Percentiles rank a stretch among this genome's conserved stretches.
Conservation (phyloP, 2,113 vertebrate species). For the Leucopsar rothschildi region DNA sequence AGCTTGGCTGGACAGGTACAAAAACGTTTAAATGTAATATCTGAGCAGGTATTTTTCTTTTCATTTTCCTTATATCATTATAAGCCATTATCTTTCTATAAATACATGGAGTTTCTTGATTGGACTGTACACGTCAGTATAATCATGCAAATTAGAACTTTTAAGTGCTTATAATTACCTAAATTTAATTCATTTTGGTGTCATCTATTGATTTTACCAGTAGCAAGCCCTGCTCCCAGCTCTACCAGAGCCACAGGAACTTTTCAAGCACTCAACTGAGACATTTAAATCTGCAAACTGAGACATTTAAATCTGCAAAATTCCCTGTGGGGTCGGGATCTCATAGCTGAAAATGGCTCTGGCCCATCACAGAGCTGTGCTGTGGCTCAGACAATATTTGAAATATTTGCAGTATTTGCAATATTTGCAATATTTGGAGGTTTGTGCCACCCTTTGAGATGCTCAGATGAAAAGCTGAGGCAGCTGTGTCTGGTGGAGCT, state of each 20-base stretch:
- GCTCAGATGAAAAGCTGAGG: background rate
- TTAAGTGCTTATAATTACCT: conserved; percentile 16
- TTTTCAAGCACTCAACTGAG: background rate
- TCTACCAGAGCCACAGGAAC: background rate
- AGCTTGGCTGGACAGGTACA: background rate
- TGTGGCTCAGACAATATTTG: background rate
- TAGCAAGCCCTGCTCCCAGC: background rate
- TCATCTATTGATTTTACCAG: background rate
- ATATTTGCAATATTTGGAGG: background rate
- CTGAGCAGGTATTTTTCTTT: background rate
- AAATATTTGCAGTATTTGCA: background rate
- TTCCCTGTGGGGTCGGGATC: background rate
- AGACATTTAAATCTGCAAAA: background rate
- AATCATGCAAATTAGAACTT: conserved; percentile 30
- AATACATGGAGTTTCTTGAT: conserved; percentile 7
- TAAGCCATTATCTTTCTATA: conserved; percentile 4
- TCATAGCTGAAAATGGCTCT: background rate
- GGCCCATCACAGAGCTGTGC: background rate
- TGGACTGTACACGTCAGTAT: background rate
- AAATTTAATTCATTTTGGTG: conserved; percentile 34
- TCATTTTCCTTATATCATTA: background rate
- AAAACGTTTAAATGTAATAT: background rate
- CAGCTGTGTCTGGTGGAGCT: background rate
- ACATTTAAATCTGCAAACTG: background rate
- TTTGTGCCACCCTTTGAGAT: background rate